These are phyloP conservation scores for Drosophila pegasa DNA, from an alignment of 2,888 invertebrate species.

Conservation along the genomic window DNA sequence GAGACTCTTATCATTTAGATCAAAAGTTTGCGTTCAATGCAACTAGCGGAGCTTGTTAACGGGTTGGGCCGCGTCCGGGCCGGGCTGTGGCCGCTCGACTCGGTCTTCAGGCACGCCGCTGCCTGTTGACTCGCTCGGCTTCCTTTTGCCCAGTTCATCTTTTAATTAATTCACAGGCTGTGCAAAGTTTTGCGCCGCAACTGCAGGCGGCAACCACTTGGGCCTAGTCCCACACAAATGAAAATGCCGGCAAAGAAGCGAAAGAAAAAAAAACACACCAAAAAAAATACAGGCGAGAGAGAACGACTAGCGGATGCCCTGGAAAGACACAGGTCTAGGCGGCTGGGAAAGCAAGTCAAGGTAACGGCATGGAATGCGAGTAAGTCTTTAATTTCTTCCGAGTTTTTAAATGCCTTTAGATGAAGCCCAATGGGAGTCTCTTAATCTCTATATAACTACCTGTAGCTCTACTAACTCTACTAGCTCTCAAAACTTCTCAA, in stretches of 20 bases:
- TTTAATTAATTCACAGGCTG: slow-evolving; percentile 77
- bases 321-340: not conserved
- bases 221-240: slow-evolving; percentile 66
- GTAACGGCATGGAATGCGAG: too few species aligned
- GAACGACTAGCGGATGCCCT: not conserved
- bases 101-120: slow-evolving; percentile 10
- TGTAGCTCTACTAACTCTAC: too few species aligned
- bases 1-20: slow-evolving; percentile 46
- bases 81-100: slow-evolving; percentile 2
- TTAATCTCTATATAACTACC: too few species aligned
- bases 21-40: slow-evolving; percentile 59
- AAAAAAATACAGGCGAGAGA: not conserved
- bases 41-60: slow-evolving; percentile 43
- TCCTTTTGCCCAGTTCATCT: slow-evolving; percentile 72
- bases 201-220: slow-evolving; percentile 69
- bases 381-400: too few species aligned
- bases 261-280: slow-evolving; percentile 25
- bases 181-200: slow-evolving; percentile 65
- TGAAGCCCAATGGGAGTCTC: too few species aligned
- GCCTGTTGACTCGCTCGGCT: slow-evolving; percentile 46
- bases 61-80: slow-evolving; percentile 20
- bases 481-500: too few species aligned
- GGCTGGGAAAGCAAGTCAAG: too few species aligned
- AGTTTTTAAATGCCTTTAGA: too few species aligned
- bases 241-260: slow-evolving; percentile 44